Evolutionary conservation across 2,888 invertebrate genomes (phyloP), one percentile per base, ranked within the genome.

Genomic region (Pammene aurita): DNA sequence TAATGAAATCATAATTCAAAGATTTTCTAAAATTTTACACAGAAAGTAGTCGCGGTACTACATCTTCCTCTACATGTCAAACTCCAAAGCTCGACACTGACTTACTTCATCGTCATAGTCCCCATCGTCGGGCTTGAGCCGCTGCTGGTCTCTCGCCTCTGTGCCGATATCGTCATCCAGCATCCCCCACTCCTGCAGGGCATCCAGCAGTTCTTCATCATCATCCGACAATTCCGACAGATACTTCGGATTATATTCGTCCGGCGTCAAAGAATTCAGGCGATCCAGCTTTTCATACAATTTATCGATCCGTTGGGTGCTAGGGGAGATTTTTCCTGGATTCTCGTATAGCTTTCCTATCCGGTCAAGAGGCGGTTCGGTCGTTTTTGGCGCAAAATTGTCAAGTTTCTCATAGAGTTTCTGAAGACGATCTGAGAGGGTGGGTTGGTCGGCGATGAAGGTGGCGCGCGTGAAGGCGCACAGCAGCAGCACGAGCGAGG

Each of bases 51-150:
- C 26, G 26, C 26, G 26, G 26, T 26, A 26, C 26, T 1, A 26
- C 26, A 26, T 26, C 26, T 2, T 26, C 26, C 1, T 26, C 26
- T 42, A 42, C 10, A 42, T 42, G 11, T 11, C 11, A 42, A 42
- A 10, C 13, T 18, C n/a, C 11, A 2, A 11, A 26, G 2, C 11
- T 26, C 26, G 50, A 50, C 5, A 5, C 11, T 5, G 26, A 85
- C 91, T 80, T 72, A 90, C 91, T 82, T 87, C 87, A 67, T 91
- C 90, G 72, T 83, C 78, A 63, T 87, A 85, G 1, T 88, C 86
- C 66, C 78, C 81, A 0, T 84, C 78, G 5, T 81, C 80, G 2
- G 79, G 78, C 73, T 81, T 84, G 73, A 87, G 78, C 70, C 76
- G 73, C 77, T 89, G 87, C 72, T 90, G 71, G 42, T 90, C 90